phyloP scores from a whole-genome alignment of 2,888 invertebrate genomes.

The Merodon equestris region DNA sequence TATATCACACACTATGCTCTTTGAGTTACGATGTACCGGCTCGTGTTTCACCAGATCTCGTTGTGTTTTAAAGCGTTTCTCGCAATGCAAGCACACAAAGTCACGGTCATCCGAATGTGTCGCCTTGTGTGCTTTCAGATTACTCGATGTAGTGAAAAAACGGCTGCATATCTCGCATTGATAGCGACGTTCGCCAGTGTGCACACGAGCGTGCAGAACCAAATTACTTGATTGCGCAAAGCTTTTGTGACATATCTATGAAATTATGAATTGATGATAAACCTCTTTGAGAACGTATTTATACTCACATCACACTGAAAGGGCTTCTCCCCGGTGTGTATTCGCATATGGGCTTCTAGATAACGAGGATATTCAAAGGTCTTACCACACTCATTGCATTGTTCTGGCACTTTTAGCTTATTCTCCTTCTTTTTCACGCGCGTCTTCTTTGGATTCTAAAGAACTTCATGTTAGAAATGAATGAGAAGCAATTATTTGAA shows the following conservation, averaged over 20 bases:
- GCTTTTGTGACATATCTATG: conserved; percentile 69
- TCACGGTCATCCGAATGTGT: conserved; percentile 70
- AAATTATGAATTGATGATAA: neutral
- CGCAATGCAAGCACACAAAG: conserved; percentile 70
- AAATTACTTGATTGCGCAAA: conserved; percentile 72
- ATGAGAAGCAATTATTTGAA: neutral
- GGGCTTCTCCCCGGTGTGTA: conserved; percentile 74
- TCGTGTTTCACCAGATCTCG: conserved; percentile 72
- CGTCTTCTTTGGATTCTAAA: conserved; percentile 48
- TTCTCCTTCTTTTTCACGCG: conserved; percentile 62
- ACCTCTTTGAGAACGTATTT: neutral
- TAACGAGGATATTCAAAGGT: conserved; percentile 73
- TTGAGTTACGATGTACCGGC: conserved; percentile 69
- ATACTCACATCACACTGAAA: conserved; percentile 72
- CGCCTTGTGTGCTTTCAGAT: conserved; percentile 71
- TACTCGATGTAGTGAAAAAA: conserved; percentile 72
- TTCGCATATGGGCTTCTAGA: conserved; percentile 73
- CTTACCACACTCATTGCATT: conserved; percentile 73
- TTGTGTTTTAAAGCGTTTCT: conserved; percentile 70
- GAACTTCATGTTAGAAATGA: neutral
- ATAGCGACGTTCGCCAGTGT: conserved; percentile 71
- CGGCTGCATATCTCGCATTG: conserved; percentile 72
- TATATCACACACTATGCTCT: conserved; percentile 70
- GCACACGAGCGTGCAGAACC: conserved; percentile 70
- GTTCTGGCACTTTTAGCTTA: conserved; percentile 71